A percentile compares a stretch with the other conserved stretches of the same genome.
Evolutionary conservation across 2,888 invertebrate genomes (phyloP).

Genomic region (Melinaea marsaeus): DNA sequence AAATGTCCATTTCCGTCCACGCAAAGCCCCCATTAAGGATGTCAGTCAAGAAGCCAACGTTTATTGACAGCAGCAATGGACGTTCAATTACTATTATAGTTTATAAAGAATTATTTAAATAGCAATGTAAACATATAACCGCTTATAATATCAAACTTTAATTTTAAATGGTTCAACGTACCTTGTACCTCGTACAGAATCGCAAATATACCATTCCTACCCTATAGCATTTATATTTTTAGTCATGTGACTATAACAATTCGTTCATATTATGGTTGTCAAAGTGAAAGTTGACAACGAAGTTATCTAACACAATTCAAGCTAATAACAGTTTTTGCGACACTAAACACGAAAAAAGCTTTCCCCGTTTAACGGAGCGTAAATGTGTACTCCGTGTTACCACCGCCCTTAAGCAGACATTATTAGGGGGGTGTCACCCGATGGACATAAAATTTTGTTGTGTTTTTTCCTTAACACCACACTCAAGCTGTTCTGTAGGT

Average conservation of each 20-base stretch:
- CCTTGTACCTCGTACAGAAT: too few relatives aligned
- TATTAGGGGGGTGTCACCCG: slow-evolving; percentile 71
- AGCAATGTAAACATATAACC: not conserved
- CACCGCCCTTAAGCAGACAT: slow-evolving; percentile 76
- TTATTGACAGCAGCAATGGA: slow-evolving; percentile 40
- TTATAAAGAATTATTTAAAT: slow-evolving; percentile 22
- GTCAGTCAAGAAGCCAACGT: slow-evolving; percentile 54
- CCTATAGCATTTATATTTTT: too few relatives aligned
- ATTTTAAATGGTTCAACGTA: too few relatives aligned
- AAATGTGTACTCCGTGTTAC: slow-evolving; percentile 76
- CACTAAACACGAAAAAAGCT: slow-evolving; percentile 78
- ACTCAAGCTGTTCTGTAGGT: slow-evolving; percentile 59
- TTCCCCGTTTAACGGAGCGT: slow-evolving; percentile 76
- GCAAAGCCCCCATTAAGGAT: slow-evolving; percentile 70
- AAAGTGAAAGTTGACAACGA: slow-evolving; percentile 24
- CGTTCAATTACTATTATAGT: slow-evolving; percentile 33
- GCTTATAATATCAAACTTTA: not conserved
- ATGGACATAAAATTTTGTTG: slow-evolving; percentile 73
- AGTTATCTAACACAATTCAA: slow-evolving; percentile 64
- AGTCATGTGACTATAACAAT: slow-evolving; percentile 4
- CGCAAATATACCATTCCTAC: not conserved
- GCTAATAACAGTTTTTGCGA: slow-evolving; percentile 78
- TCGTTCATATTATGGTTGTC: slow-evolving; percentile 11
- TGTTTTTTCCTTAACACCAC: slow-evolving; percentile 67
- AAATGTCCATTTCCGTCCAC: slow-evolving; percentile 72